Percentiles rank a stretch among this genome's conserved stretches.
These are phyloP conservation scores for Hydra vulgaris DNA, from an alignment of 30 jellyfish, hydroid and myxozoan species.

Conservation along the genomic window DNA sequence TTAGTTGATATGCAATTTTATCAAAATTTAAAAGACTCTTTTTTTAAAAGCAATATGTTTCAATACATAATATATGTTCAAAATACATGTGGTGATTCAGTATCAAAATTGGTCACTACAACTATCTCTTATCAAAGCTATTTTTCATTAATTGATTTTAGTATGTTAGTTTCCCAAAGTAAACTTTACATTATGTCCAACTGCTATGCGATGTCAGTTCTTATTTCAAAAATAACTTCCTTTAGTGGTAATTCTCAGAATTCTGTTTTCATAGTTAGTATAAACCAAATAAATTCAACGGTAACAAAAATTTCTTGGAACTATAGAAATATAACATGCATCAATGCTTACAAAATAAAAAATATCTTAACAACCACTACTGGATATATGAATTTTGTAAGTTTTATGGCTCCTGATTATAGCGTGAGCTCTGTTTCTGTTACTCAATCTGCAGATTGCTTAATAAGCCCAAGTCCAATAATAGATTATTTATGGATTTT, in stretches of 20 bases:
- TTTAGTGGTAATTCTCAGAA: constrained; percentile 16
- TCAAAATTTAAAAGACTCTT: not conserved
- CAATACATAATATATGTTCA: constrained; percentile 50
- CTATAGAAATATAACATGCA: constrained; percentile 30
- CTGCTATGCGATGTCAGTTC: constrained; percentile 41
- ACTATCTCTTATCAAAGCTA: constrained; percentile 1
- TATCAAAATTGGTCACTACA: constrained; percentile 26
- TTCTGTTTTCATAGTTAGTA: constrained; percentile 23
- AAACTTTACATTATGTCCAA: constrained; percentile 20
- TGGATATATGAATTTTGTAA: constrained; percentile 22
- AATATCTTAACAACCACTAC: constrained; percentile 9
- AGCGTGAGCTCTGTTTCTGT: constrained; percentile 23
- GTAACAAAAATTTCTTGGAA: constrained; percentile 63
- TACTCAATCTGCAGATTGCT: not conserved
- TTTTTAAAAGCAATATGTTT: not conserved
- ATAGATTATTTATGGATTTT: constrained; percentile 78
- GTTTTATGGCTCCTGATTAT: constrained; percentile 55
- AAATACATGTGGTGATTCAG: constrained; percentile 62
- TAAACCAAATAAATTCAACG: not conserved
- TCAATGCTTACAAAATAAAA: constrained; percentile 38
- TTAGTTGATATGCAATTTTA: constrained; percentile 23
- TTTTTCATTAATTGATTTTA: constrained; percentile 6
- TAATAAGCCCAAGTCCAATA: not conserved
- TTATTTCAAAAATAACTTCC: constrained; percentile 34
- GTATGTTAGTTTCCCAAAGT: constrained; percentile 14